Evolutionary conservation across 2,888 invertebrate species (phyloP).

Genomic region (Onthophagus sagittarius): DNA sequence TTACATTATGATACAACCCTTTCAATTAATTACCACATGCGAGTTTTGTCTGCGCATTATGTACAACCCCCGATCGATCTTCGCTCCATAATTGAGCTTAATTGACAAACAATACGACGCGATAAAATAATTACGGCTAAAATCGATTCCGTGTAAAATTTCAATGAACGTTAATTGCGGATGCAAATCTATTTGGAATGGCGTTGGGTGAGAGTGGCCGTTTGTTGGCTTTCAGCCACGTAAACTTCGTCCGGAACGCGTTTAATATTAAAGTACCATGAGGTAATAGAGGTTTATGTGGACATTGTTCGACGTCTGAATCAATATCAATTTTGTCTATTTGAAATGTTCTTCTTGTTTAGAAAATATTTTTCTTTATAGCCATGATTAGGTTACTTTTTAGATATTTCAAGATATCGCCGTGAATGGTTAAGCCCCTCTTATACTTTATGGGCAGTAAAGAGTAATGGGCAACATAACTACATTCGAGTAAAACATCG

Average conservation of each 20-base stretch:
- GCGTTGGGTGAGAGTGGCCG: slow-evolving; percentile 2
- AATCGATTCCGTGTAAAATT: slow-evolving; percentile 18
- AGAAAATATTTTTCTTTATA: not conserved
- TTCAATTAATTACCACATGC: not conserved
- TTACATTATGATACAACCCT: not conserved
- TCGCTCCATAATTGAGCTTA: slow-evolving; percentile 5
- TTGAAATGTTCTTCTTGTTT: not conserved
- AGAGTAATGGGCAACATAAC: slow-evolving; percentile 8
- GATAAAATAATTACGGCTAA: slow-evolving; percentile 12
- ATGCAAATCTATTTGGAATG: slow-evolving; percentile 21
- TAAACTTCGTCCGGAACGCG: not conserved
- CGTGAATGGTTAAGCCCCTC: slow-evolving; percentile 1
- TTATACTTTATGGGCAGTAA: slow-evolving; percentile 10
- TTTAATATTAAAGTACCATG: not conserved
- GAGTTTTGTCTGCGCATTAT: not conserved
- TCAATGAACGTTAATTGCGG: slow-evolving; percentile 22
- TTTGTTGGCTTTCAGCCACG: not conserved
- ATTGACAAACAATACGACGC: slow-evolving; percentile 11
- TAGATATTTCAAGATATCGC: slow-evolving; percentile 7
- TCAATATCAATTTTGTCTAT: not conserved
- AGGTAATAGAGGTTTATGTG: not conserved
- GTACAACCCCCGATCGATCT: not conserved
- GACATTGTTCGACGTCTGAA: not conserved
- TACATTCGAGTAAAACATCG: slow-evolving; percentile 6
- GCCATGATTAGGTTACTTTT: not conserved